These are phyloP conservation scores for Lynx canadensis DNA, from an alignment of 2,113 vertebrate species.

Conservation along the genomic window DNA sequence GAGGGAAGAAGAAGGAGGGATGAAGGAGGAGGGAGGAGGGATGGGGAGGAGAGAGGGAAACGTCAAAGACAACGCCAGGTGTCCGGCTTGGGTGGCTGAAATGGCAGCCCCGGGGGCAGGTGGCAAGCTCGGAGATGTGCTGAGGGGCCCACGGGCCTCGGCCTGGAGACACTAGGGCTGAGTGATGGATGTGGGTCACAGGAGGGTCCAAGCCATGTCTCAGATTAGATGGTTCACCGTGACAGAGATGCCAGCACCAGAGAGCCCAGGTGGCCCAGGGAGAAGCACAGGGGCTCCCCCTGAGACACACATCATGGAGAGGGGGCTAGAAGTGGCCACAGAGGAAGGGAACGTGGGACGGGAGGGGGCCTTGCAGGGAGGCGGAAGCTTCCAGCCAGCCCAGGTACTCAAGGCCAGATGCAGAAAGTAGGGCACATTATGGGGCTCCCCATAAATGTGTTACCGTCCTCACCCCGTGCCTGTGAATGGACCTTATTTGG, in stretches of 20 bases:
- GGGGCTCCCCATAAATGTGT: rapidly evolving
- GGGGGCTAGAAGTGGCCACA: no score
- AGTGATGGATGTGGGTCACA: rapidly evolving
- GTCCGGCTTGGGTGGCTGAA: neutral
- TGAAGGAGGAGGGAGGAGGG: neutral
- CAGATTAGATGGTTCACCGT: neutral
- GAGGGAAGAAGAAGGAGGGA: no score
- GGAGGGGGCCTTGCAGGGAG: rapidly evolving
- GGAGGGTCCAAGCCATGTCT: rapidly evolving
- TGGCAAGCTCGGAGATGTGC: rapidly evolving
- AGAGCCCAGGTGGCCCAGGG: neutral
- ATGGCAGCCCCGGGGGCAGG: rapidly evolving
- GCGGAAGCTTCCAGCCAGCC: neutral
- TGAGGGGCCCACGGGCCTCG: rapidly evolving
- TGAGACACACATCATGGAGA: rapidly evolving
- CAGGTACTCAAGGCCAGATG: neutral
- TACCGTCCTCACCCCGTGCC: neutral
- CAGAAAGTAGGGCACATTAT: neutral
- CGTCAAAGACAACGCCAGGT: rapidly evolving
- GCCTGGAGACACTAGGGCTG: neutral
- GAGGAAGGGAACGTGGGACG: rapidly evolving
- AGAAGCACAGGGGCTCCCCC: neutral
- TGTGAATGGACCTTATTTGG: neutral
- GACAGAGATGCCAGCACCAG: neutral
- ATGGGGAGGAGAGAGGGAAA: neutral